Evolutionary conservation across 2,113 vertebrate genomes (phyloP), one percentile per base, ranked within the genome.

Genomic region (Urocitellus parryii): DNA sequence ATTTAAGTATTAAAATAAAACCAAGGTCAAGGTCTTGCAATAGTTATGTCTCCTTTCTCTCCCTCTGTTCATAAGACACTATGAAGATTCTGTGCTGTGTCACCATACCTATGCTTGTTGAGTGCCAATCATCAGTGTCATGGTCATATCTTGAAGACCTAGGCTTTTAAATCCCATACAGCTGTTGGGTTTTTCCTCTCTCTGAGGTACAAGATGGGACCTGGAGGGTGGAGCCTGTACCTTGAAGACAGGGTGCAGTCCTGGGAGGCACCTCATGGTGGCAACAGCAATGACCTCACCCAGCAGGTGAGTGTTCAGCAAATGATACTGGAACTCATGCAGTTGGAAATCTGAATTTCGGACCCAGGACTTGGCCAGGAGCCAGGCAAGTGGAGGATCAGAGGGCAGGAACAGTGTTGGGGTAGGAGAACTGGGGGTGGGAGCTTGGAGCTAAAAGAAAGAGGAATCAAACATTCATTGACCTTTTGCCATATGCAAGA

Each of bases 361-460:
- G 72, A 99, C 98, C 99, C 99, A 99, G 37, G 97, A 98, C 97
- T 99, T 99, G 45, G 99, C 99, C 97, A 99, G 72, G 11, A 99
- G 98, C 99, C 99, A 99, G 80, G 98, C 97, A 39, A 99, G 96
- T 27, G 96, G 98, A 65, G 97, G 86, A 4, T 99, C 99, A 32
- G 97, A 97, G 18, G 98, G 98, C 61, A 98, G 27, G 96, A 99
- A 99, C 93, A 99, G 98, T 2, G 98, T 97, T 96, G 98, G 93
- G 97, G 94, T 77, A 0, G 92, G 70, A 34, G 37, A 74, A 72
- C 45, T 84, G 72, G 91, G 72, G 67, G 34, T 87, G 70, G 96
- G 97, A 72, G 87, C 89, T 85, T 97, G 96, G 81, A 97, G 81
- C 95, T 97, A 81, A 88, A 74, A 65, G 51, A 70, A 80, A 86